Evolutionary conservation across 2,797 vertebrate species (phyloP).

Genomic region (Cuculus canorus): DNA sequence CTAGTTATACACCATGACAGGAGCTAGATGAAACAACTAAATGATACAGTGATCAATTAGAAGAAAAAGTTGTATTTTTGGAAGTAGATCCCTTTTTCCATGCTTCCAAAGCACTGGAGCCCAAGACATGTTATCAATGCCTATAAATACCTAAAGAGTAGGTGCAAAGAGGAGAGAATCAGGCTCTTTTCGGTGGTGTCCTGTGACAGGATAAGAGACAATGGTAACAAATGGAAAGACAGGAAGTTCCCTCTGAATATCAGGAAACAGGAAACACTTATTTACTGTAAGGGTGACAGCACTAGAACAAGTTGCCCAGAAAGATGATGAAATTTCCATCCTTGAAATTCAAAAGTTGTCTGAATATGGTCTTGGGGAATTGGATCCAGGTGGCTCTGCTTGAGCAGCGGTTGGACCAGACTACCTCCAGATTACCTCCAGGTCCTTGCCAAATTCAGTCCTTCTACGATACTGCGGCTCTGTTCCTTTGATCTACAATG

Average conservation of each 20-base stretch:
- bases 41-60: neutral
- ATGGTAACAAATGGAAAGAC: neutral
- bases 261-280: neutral
- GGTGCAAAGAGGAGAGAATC: neutral
- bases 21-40: neutral
- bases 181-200: neutral
- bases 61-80: neutral
- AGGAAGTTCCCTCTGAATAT: neutral
- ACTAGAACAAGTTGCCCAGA: neutral
- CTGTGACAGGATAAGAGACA: neutral
- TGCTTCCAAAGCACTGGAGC: neutral
- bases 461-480: neutral
- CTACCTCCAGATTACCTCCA: neutral
- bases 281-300: neutral
- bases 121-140: neutral
- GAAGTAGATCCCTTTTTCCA: neutral
- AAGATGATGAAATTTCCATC: neutral
- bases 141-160: neutral
- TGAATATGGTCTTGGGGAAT: neutral
- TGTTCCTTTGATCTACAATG: neutral
- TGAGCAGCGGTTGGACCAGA: neutral
- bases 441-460: neutral
- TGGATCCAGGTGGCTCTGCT: fast-evolving
- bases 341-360: neutral
- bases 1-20: neutral